Evolutionary conservation across 1,140 invertebrate species (phyloP), one percentile per base, ranked within the genome.

Genomic region (Eriosoma lanigerum): DNA sequence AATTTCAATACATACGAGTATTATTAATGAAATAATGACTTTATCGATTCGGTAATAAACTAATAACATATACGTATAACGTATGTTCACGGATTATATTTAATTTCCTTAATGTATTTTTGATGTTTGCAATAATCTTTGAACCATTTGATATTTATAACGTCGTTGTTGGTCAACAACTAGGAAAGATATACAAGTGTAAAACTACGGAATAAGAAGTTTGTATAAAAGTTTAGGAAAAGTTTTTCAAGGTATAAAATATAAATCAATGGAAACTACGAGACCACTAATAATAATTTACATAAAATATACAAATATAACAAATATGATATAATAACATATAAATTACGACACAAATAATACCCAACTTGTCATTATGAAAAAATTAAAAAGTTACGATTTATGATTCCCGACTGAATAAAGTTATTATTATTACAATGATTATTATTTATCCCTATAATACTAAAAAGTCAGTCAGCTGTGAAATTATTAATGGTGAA

Each of bases 41-140:
- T n/a, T n/a, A n/a, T n/a, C n/a, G n/a, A n/a, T n/a, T n/a, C n/a
- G n/a, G n/a, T n/a, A n/a, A n/a, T n/a, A n/a, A n/a, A n/a, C 38
- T 2, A 72, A 29, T 29, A 52, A 3, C 21, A 6, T 48, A 68
- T 10, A 12, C n/a, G 32, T 3, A 24, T n/a, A 68, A 68, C 64
- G 46, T 48, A 24, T 12, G n/a, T 72, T 29, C 29, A 72, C 29
- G 19, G 2, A 50, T 50, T 13, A 15, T 17, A 48, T 48, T 46
- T 66, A 9, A 66, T 46, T 66, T 46, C 38, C 38, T n/a, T 66
- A 70, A 70, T 70, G 66, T 70, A 26, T 50, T 26, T 70, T 70
- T 29, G 46, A 50, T 70, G 66, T 70, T 50, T 50, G 9, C 0
- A 50, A 70, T 50, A 70, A 70, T 50, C 12, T 19, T 38, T 52